Percentiles rank a stretch among this genome's conserved stretches.
Conservation (phyloP, 2,113 vertebrate species). For the Brachypodius melanocephalos region DNA sequence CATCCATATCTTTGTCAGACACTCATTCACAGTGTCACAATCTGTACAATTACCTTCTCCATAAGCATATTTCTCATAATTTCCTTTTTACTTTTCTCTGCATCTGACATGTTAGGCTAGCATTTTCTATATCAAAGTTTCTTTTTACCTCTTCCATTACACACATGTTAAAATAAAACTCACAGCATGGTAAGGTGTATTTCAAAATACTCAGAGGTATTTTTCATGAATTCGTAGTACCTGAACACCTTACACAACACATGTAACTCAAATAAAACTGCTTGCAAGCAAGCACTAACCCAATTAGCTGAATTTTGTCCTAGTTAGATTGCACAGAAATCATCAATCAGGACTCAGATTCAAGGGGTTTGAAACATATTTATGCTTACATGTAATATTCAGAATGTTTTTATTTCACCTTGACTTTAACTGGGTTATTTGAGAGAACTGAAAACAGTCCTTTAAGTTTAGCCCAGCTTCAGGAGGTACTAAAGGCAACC, state of each 20-base stretch:
- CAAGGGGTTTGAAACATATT: neutral
- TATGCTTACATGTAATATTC: neutral
- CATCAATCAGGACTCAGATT: neutral
- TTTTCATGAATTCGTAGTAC: neutral
- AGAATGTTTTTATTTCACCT: neutral
- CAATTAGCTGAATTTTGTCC: slow-evolving; percentile 32
- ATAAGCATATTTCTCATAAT: neutral
- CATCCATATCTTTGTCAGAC: neutral
- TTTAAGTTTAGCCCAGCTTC: neutral
- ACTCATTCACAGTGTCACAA: neutral
- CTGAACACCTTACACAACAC: neutral
- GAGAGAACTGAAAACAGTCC: neutral
- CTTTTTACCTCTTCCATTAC: neutral
- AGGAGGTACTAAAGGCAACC: neutral
- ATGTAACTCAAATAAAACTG: slow-evolving; percentile 29
- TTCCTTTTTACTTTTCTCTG: neutral
- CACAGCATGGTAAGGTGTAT: neutral
- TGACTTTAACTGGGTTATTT: neutral
- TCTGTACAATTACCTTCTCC: neutral
- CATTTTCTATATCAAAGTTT: neutral
- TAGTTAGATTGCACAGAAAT: neutral
- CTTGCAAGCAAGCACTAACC: neutral
- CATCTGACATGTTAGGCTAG: neutral
- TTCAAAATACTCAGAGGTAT: neutral
- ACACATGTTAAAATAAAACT: slow-evolving; percentile 8